These are phyloP conservation scores for Catagonus wagneri DNA, from an alignment of 2,113 vertebrate genomes.

Conservation along the genomic window DNA sequence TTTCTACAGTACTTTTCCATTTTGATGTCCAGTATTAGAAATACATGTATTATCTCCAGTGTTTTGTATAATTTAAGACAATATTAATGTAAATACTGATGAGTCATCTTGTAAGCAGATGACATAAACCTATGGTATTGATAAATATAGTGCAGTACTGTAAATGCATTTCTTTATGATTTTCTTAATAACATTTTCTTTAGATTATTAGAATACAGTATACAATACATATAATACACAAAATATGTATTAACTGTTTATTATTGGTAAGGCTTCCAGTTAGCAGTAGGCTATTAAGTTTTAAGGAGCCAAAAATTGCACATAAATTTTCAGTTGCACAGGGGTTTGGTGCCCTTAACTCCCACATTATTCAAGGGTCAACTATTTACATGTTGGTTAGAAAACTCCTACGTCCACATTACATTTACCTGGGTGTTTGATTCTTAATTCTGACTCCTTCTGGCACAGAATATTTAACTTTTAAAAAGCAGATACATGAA, in stretches of 20 bases:
- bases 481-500: slow-evolving; percentile 19
- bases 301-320: not conserved
- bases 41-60: not conserved
- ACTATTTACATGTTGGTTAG: not conserved
- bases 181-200: not conserved
- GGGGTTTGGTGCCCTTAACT: not conserved
- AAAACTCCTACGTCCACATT: not conserved
- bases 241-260: not conserved
- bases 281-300: not conserved
- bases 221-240: not conserved
- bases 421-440: not conserved
- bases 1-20: not conserved
- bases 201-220: not conserved
- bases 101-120: not conserved
- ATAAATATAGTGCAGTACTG: not conserved
- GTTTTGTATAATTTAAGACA: not conserved
- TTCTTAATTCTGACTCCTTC: not conserved
- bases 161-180: not conserved
- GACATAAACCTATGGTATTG: not conserved
- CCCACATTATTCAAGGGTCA: not conserved
- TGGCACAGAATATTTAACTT: not conserved
- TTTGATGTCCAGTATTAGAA: not conserved
- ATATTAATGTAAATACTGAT: not conserved
- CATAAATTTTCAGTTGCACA: not conserved
- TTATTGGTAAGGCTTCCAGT: not conserved